Base-by-base conservation (phyloP, 2,888 invertebrate species). In the Chaetogeoica ovagalla region DNA sequence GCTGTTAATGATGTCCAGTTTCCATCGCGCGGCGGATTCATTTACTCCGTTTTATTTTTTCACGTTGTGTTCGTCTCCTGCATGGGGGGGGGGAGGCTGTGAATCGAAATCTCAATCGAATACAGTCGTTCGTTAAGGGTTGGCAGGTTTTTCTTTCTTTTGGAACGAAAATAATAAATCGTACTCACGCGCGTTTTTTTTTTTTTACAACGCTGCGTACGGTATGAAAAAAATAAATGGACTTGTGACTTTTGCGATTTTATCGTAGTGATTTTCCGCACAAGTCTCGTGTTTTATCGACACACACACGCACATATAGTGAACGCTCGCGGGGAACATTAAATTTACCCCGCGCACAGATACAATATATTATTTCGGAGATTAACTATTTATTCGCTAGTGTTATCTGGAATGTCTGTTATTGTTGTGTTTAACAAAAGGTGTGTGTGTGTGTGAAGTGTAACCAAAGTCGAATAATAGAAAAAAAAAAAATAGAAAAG, bases 361-460 rank as follows among this genome's bases (percentile, higher is more conserved):
- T 52, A 52, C 30, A 69, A 15, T 11, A 23, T 68, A 52, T 23
- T 15, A 21, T 23, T 11, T 23, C 8, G 23, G 48, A 30, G 37
- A 21, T 43, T 59, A 43, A 52, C 48, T n/a, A 68, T 73, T 74
- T n/a, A 76, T 73, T 74, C 39, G 74, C 39, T 8, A 23, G 65
- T 37, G 39, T 77, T 70, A 69, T 77, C 77, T 52, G 55, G 70
- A 77, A 77, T 30, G 59, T 70, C 0, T 69, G 62, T 77, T 62
- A 62, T 70, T 70, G 70, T 70, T 52, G 39, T 7, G 39, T 39
- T 48, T 62, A 62, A 77, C 77, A 70, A 77, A 70, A 37, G 62
- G 21, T 17, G 48, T 21, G 69, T 48, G 43, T 9, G 43, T 43
- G 43, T 43, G 69, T 15, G 43, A 68, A 21, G 60, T 21, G 57